Conservation (phyloP, 2,113 vertebrate species). For the Phocoena sinus region DNA sequence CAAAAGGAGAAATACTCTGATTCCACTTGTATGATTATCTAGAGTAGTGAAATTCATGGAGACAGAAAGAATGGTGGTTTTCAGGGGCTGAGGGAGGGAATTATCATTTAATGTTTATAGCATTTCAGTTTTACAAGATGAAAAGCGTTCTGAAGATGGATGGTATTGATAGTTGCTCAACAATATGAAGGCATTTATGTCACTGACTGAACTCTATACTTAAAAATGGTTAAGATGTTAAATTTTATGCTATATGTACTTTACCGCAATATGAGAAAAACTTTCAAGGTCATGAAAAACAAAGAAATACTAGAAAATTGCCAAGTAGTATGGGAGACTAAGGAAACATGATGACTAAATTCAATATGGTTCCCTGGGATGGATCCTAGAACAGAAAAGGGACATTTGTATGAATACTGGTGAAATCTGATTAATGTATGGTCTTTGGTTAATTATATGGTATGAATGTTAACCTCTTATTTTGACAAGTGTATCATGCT, state of each 20-base stretch:
- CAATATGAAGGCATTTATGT: background rate
- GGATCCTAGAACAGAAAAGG: background rate
- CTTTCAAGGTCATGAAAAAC: background rate
- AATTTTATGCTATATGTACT: background rate
- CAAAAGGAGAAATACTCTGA: background rate
- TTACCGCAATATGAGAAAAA: background rate
- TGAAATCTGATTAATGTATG: background rate
- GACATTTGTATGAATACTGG: background rate
- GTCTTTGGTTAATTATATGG: background rate
- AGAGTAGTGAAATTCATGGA: background rate
- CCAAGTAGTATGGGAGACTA: background rate
- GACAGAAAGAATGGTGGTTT: background rate
- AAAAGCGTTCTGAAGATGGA: background rate
- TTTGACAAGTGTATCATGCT: background rate
- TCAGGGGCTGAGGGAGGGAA: background rate
- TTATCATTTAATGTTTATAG: background rate
- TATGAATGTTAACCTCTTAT: background rate
- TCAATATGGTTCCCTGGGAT: background rate
- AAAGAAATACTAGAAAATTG: background rate
- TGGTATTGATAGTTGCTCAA: background rate
- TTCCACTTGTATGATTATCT: background rate
- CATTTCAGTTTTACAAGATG: background rate
- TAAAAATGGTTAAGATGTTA: background rate
- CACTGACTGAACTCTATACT: background rate
- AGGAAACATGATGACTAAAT: background rate